Evolutionary conservation across 2,888 invertebrate species (phyloP).

Genomic region (Ormyrus pomaceus): DNA sequence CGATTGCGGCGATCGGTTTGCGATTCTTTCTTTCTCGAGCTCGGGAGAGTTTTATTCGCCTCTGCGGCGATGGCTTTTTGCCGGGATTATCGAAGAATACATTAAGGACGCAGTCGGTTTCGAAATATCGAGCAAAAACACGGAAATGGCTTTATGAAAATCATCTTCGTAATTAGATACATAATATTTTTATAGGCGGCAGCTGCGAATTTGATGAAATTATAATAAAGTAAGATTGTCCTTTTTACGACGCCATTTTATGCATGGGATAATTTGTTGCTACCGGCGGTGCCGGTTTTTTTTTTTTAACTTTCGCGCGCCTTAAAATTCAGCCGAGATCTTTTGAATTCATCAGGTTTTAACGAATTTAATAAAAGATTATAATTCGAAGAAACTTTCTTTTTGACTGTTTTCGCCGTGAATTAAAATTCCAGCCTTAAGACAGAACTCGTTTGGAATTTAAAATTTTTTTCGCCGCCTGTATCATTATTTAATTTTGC

Average conservation of each 20-base stretch:
- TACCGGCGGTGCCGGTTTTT: neutral
- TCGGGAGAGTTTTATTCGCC: no score
- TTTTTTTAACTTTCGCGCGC: neutral
- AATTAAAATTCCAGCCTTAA: conserved; percentile 9
- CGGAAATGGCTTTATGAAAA: no score
- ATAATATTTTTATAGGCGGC: no score
- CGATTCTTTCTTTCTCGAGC: no score
- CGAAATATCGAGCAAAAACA: no score
- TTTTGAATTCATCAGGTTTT: conserved; percentile 1
- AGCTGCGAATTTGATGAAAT: neutral
- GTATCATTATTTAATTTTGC: neutral
- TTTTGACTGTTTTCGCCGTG: neutral
- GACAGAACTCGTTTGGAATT: conserved; percentile 13
- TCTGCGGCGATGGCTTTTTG: no score
- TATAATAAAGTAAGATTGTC: neutral
- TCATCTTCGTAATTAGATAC: no score
- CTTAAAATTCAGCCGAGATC: neutral
- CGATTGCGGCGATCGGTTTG: neutral
- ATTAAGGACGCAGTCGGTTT: no score
- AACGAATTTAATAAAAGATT: conserved; percentile 27
- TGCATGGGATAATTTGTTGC: neutral
- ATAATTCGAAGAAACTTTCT: neutral
- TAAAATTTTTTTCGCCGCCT: neutral
- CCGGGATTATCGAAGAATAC: no score
- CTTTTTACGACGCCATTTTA: neutral